These are phyloP conservation scores for Epicauta chinensis DNA, from an alignment of 1,140 invertebrate genomes.

Conservation along the genomic window DNA sequence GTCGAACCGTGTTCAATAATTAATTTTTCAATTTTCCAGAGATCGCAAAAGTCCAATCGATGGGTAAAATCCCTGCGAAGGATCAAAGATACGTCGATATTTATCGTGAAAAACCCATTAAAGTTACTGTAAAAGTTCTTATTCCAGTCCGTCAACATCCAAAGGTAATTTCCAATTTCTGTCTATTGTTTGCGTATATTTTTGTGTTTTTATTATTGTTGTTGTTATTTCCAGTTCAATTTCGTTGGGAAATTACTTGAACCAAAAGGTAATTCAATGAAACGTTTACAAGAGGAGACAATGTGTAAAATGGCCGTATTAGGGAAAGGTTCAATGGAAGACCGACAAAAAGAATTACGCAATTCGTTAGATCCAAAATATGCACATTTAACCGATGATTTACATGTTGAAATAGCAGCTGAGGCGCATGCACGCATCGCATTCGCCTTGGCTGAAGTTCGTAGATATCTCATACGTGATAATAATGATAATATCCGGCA, in stretches of 20 bases:
- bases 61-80: slow-evolving; percentile 6
- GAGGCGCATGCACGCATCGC: slow-evolving; percentile 85
- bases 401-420: slow-evolving; percentile 85
- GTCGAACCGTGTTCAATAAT: too few relatives aligned
- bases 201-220: neutral
- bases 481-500: slow-evolving; percentile 82
- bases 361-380: slow-evolving; percentile 81
- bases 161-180: slow-evolving; percentile 57
- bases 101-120: slow-evolving; percentile 67
- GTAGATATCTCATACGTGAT: slow-evolving; percentile 67
- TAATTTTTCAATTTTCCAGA: neutral
- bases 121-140: slow-evolving; percentile 70
- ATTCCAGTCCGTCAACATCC: slow-evolving; percentile 78
- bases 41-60: slow-evolving; percentile 8
- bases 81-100: slow-evolving; percentile 15
- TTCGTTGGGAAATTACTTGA: slow-evolving; percentile 89
- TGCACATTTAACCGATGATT: slow-evolving; percentile 79
- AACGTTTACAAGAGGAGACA: slow-evolving; percentile 84
- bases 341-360: slow-evolving; percentile 79
- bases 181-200: neutral
- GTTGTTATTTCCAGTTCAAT: slow-evolving; percentile 65
- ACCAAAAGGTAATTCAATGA: slow-evolving; percentile 85
- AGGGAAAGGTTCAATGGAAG: slow-evolving; percentile 84
- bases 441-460: slow-evolving; percentile 73
- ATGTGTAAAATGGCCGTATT: slow-evolving; percentile 91